A percentile compares a stretch with the other conserved stretches of the same genome.
Conservation (phyloP, 2,797 vertebrate species). For the Cottoperca gobio region DNA sequence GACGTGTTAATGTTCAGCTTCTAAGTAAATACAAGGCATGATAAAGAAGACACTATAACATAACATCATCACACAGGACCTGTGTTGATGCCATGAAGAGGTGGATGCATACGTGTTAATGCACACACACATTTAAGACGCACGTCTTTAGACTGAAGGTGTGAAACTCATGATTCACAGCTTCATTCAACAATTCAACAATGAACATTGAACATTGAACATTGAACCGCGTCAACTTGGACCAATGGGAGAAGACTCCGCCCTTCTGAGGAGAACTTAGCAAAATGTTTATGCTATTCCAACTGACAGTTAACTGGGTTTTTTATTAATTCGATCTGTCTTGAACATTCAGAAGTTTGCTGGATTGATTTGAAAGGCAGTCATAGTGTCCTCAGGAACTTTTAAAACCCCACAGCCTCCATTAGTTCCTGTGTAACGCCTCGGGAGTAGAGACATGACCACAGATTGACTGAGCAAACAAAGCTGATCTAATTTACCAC, state of each 20-base stretch:
- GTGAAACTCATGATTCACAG: conserved; percentile 51
- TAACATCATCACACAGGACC: neutral
- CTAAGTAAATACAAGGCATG: neutral
- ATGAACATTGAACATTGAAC: no score
- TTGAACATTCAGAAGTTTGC: no score
- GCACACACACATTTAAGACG: conserved; percentile 33
- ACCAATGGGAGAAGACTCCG: no score
- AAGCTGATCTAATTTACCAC: neutral
- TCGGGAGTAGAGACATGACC: neutral
- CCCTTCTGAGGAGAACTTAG: no score
- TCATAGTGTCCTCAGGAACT: no score
- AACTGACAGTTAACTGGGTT: no score
- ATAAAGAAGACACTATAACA: neutral
- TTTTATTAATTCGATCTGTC: no score
- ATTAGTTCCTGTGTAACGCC: conserved; percentile 33
- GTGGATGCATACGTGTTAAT: no score
- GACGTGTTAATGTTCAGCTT: neutral
- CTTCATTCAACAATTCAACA: conserved; percentile 46
- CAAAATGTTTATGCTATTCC: no score
- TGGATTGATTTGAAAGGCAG: no score
- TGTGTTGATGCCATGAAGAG: neutral
- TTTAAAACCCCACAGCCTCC: no score
- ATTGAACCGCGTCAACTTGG: no score
- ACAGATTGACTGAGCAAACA: neutral
- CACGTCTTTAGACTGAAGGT: conserved; percentile 21